Conservation (phyloP, 2,797 vertebrate genomes). For the Amblyopsis hoosieri region DNA sequence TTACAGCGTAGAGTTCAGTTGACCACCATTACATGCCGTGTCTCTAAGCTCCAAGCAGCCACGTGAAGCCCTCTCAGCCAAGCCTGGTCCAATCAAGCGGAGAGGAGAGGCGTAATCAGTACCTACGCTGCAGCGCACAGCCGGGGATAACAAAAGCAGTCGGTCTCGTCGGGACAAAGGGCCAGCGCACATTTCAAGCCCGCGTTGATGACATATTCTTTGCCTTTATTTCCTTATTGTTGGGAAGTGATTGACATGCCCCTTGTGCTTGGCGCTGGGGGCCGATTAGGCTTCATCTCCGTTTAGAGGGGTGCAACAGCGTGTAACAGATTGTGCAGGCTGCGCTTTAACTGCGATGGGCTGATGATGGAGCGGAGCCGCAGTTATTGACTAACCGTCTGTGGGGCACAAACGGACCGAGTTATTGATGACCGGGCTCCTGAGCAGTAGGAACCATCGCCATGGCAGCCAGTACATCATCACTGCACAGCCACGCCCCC, state of each 20-base stretch:
- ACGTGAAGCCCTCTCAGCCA: conserved; percentile 33
- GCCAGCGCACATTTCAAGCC: not conserved
- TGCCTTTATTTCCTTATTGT: not conserved
- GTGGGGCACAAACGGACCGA: conserved; percentile 55
- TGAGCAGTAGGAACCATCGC: conserved; percentile 70
- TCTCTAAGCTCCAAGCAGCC: conserved; percentile 54
- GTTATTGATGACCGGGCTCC: conserved; percentile 71
- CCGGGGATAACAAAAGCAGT: conserved; percentile 16
- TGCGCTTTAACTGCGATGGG: conserved; percentile 44
- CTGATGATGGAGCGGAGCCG: conserved; percentile 63
- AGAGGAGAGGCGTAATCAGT: conserved; percentile 62
- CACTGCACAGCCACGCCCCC: conserved; percentile 28
- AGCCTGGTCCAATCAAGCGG: conserved; percentile 61
- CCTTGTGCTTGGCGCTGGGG: conserved; percentile 54
- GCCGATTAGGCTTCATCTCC: conserved; percentile 47
- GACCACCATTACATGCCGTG: conserved; percentile 63
- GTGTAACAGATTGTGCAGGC: conserved; percentile 51
- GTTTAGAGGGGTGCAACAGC: conserved; percentile 35
- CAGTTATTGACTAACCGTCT: conserved; percentile 59
- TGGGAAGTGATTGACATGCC: conserved; percentile 50
- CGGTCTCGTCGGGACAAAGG: conserved; percentile 10
- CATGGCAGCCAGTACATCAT: conserved; percentile 72
- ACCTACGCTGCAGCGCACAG: conserved; percentile 39
- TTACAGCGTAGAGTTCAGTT: conserved; percentile 65
- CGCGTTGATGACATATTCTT: conserved; percentile 12